Conservation (phyloP, 2,888 invertebrate genomes). For the Chesias legatella region DNA sequence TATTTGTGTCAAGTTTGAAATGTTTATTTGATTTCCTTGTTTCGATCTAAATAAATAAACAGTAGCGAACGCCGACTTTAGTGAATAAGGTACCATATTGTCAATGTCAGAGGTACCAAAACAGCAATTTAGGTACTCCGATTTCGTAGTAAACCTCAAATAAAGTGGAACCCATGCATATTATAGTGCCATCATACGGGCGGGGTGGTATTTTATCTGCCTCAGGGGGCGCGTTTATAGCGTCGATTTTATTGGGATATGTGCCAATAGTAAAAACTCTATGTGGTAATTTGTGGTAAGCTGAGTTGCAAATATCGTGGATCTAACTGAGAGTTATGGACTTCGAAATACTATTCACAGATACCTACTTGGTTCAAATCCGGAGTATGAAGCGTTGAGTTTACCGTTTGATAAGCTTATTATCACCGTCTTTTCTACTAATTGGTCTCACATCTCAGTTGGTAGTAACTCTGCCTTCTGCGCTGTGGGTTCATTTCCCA, state of each 20-base stretch:
- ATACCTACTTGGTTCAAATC: no score
- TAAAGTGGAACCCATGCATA: slow-evolving; percentile 77
- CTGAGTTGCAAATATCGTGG: slow-evolving; percentile 22
- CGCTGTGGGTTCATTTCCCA: no score
- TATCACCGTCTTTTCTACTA: no score
- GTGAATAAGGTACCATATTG: not conserved
- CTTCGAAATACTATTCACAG: slow-evolving; percentile 10
- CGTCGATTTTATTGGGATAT: slow-evolving; percentile 60
- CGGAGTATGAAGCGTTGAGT: no score
- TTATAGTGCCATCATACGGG: slow-evolving; percentile 74
- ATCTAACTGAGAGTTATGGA: slow-evolving; percentile 14
- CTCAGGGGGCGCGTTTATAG: slow-evolving; percentile 63
- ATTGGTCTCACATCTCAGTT: no score
- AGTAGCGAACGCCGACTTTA: no score
- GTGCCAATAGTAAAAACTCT: slow-evolving; percentile 66
- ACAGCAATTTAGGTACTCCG: slow-evolving; percentile 2
- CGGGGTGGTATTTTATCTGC: slow-evolving; percentile 61
- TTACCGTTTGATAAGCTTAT: no score
- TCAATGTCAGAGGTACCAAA: slow-evolving; percentile 12
- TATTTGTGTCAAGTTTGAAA: no score
- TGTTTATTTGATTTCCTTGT: no score
- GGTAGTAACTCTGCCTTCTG: no score
- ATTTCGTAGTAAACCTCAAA: slow-evolving; percentile 62
- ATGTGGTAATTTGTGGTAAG: slow-evolving; percentile 45
- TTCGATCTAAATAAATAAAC: no score